These are phyloP conservation scores for Helicorthomorpha holstii DNA, from an alignment of 1,140 invertebrate genomes.

Conservation along the genomic window DNA sequence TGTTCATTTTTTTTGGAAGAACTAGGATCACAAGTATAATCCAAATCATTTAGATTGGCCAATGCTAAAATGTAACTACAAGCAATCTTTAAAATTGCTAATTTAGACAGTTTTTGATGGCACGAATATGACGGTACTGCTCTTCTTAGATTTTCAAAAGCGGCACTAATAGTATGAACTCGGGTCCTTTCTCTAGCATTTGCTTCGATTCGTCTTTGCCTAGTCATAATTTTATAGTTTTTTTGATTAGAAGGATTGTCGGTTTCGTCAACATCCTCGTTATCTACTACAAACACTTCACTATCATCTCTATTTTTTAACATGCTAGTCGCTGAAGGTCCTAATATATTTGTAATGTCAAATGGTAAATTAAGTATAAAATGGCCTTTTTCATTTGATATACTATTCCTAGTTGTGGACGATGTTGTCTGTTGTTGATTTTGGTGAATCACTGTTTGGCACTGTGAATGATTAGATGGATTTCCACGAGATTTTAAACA, in stretches of 20 bases:
- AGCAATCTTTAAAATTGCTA: conserved; percentile 77
- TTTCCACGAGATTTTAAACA: conserved; percentile 11
- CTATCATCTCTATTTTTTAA: background rate
- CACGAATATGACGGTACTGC: conserved; percentile 78
- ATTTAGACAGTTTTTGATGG: conserved; percentile 79
- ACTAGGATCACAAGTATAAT: conserved; percentile 36
- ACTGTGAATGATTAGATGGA: conserved; percentile 15
- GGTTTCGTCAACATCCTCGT: background rate
- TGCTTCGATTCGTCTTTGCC: conserved; percentile 76
- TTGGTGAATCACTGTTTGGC: background rate
- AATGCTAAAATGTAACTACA: conserved; percentile 78
- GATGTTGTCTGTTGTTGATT: background rate
- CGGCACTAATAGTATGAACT: conserved; percentile 86
- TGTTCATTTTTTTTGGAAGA: too few relatives aligned
- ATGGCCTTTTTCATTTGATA: background rate
- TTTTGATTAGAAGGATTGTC: conserved; percentile 38
- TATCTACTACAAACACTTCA: background rate
- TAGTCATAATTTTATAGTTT: conserved; percentile 89
- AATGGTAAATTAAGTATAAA: background rate
- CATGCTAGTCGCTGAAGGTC: background rate
- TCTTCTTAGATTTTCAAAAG: conserved; percentile 69
- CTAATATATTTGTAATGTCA: background rate
- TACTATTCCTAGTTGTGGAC: background rate
- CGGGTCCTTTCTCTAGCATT: conserved; percentile 79
- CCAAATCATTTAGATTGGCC: conserved; percentile 43